Conservation (phyloP, 2,888 invertebrate genomes). For the Argyresthia albistria region DNA sequence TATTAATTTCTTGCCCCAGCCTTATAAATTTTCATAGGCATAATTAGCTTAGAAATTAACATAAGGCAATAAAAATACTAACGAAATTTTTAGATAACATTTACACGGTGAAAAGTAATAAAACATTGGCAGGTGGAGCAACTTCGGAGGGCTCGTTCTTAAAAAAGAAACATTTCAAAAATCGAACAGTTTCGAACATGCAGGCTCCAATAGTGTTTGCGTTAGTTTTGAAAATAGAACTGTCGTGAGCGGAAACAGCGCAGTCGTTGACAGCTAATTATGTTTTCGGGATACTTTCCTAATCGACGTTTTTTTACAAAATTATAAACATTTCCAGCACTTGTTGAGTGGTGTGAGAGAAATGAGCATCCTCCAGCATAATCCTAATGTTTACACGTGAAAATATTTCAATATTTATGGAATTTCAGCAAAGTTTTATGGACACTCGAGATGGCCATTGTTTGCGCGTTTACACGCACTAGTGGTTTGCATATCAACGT, state of each 20-base stretch:
- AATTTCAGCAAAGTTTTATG: constrained; percentile 32
- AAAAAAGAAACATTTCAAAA: constrained; percentile 17
- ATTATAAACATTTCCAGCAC: constrained; percentile 4
- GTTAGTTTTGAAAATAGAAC: constrained; percentile 62
- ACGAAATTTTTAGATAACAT: constrained; percentile 66
- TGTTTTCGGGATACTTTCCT: constrained; percentile 53
- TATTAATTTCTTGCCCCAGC: constrained; percentile 58
- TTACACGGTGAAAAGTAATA: constrained; percentile 51
- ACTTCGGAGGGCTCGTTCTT: constrained; percentile 8
- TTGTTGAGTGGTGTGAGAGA: constrained; percentile 41
- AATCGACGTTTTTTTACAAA: constrained; percentile 52
- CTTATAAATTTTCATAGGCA: constrained; percentile 69
- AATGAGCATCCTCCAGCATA: too few relatives aligned
- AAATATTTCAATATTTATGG: too few relatives aligned
- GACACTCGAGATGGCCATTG: constrained; percentile 29
- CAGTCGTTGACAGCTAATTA: constrained; percentile 68
- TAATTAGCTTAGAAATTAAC: constrained; percentile 71
- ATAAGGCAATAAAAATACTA: constrained; percentile 65
- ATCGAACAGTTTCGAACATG: constrained; percentile 17
- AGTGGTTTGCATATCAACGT: constrained; percentile 35
- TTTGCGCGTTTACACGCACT: constrained; percentile 10
- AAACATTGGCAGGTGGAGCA: constrained; percentile 50
- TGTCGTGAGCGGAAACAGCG: constrained; percentile 60
- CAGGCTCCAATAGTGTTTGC: constrained; percentile 31
- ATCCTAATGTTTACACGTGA: too few relatives aligned